Percentiles rank a stretch among this genome's conserved stretches.
Evolutionary conservation across 2,797 vertebrate genomes (phyloP).

Genomic region (Periophthalmus magnuspinnatus): DNA sequence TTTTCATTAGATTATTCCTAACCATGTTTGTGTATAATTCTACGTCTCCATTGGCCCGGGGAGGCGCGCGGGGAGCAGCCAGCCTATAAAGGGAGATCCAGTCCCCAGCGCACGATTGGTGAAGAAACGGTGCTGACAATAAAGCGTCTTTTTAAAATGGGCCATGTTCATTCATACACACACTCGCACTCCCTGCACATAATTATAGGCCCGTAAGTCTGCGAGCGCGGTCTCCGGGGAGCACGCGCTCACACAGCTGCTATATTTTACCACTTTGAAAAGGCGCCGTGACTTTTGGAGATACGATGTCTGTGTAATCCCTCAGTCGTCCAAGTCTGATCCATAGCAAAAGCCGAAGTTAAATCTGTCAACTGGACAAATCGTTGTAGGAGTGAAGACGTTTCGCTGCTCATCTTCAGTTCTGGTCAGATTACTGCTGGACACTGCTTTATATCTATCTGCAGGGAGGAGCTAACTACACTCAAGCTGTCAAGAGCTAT

Average conservation of each 20-base stretch:
- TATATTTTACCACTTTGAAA: conserved; percentile 61
- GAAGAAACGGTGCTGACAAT: conserved; percentile 61
- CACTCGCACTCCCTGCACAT: conserved; percentile 59
- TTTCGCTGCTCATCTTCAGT: too few species aligned
- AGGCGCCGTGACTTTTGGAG: conserved; percentile 44
- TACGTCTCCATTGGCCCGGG: conserved; percentile 43
- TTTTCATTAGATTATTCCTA: conserved; percentile 62
- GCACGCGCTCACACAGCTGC: conserved; percentile 45
- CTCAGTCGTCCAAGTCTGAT: too few species aligned
- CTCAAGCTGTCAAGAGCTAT: too few species aligned
- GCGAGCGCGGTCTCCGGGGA: conserved; percentile 56
- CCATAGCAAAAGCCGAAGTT: too few species aligned
- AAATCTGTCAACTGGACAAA: too few species aligned
- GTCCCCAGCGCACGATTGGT: conserved; percentile 65
- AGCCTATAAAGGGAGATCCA: conserved; percentile 69
- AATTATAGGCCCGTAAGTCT: conserved; percentile 68
- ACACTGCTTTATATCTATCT: too few species aligned
- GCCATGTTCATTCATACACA: conserved; percentile 64
- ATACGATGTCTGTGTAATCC: too few species aligned
- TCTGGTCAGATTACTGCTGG: too few species aligned
- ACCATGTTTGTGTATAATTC: conserved; percentile 65
- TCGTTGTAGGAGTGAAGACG: too few species aligned
- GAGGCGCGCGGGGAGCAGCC: conserved; percentile 47
- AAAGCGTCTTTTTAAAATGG: conserved; percentile 63
- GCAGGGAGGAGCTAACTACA: too few species aligned